These are phyloP conservation scores for Ostrea edulis DNA, from an alignment of 1,140 invertebrate species.

Conservation along the genomic window DNA sequence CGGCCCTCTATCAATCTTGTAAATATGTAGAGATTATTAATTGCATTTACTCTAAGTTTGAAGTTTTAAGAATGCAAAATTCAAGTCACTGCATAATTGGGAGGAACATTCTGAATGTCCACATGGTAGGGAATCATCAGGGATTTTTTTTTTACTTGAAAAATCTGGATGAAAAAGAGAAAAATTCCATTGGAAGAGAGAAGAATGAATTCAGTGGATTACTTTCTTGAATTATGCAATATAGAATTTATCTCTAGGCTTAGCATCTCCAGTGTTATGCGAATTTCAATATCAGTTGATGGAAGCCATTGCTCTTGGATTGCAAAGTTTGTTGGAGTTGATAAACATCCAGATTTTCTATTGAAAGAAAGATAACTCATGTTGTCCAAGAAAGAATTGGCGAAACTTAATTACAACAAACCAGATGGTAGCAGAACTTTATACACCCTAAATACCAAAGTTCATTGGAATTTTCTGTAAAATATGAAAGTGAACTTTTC, in stretches of 20 bases:
- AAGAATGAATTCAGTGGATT: not conserved
- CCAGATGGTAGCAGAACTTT: slow-evolving; percentile 17
- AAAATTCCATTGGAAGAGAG: too few species aligned
- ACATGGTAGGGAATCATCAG: too few species aligned
- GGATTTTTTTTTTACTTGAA: too few species aligned
- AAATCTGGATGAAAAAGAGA: too few species aligned
- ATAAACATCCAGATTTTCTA: not conserved
- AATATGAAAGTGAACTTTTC: slow-evolving; percentile 18
- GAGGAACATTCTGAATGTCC: too few species aligned
- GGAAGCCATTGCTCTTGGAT: not conserved
- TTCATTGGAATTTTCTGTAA: not conserved
- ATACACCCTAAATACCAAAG: slow-evolving; percentile 15
- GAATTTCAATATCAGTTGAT: too few species aligned
- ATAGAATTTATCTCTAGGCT: not conserved
- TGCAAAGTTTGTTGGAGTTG: not conserved
- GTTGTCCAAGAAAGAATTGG: not conserved
- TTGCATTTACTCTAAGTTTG: too few species aligned
- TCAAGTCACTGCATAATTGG: too few species aligned
- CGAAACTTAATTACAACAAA: not conserved
- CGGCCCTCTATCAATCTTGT: too few species aligned
- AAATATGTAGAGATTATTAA: too few species aligned
- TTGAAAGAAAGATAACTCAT: slow-evolving; percentile 17
- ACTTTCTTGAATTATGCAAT: not conserved
- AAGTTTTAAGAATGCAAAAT: too few species aligned
- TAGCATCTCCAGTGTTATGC: not conserved